These are phyloP conservation scores for Actenoides lindsayi DNA, from an alignment of 2,113 vertebrate genomes.

Conservation along the genomic window DNA sequence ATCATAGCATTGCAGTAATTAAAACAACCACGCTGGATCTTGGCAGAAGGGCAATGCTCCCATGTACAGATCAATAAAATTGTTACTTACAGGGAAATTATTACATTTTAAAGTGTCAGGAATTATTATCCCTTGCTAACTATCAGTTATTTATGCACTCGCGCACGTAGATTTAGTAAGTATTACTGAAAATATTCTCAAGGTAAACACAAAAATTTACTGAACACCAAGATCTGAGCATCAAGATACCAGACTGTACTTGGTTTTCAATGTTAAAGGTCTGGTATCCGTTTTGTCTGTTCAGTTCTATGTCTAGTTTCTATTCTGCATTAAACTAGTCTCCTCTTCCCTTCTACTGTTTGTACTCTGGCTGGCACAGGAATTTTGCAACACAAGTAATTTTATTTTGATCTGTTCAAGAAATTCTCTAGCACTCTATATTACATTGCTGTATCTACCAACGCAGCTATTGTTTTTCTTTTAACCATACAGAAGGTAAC, in stretches of 20 bases:
- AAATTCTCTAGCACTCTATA: not conserved
- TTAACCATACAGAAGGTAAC: not conserved
- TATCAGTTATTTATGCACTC: not conserved
- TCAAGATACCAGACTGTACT: not conserved
- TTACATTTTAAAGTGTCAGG: not conserved
- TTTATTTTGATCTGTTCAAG: not conserved
- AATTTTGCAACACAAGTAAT: not conserved
- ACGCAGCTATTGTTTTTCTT: not conserved
- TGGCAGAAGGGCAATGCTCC: not conserved
- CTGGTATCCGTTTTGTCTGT: not conserved
- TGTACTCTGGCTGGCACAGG: not conserved
- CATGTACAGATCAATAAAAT: not conserved
- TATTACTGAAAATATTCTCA: not conserved
- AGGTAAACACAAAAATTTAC: not conserved
- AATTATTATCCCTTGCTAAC: not conserved
- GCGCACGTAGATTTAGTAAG: not conserved
- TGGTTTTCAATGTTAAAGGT: not conserved
- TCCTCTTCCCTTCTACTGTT: not conserved
- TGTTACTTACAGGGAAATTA: not conserved
- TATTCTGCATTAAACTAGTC: not conserved
- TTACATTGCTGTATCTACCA: not conserved
- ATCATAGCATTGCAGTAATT: not conserved
- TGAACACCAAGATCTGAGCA: not conserved
- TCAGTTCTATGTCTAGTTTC: not conserved
- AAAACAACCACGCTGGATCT: not conserved